A percentile compares a stretch with the other conserved stretches of the same genome.
Evolutionary conservation across 1,140 invertebrate species (phyloP).

Genomic region (Drosophila bipectinata): DNA sequence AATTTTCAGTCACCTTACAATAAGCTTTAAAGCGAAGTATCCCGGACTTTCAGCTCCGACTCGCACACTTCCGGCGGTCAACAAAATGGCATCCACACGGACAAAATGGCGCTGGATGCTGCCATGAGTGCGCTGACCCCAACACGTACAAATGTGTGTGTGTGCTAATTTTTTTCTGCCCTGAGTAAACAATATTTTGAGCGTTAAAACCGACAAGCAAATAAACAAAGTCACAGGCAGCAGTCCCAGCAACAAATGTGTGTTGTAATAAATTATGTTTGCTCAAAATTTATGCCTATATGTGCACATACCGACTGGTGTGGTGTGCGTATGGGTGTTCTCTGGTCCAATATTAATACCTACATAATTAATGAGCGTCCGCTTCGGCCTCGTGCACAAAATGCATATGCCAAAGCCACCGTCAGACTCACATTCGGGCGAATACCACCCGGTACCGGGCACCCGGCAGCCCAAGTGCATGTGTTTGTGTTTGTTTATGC

Average conservation of each 20-base stretch:
- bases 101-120: conserved; percentile 63
- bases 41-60: neutral
- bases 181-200: conserved; percentile 62
- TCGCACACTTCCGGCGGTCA: conserved; percentile 2
- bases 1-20: too few species aligned
- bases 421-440: conserved; percentile 19
- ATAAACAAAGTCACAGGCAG: conserved; percentile 66
- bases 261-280: conserved; percentile 80
- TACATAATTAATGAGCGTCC: conserved; percentile 67
- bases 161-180: conserved; percentile 36
- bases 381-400: conserved; percentile 67
- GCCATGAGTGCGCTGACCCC: conserved; percentile 66
- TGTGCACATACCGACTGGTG: conserved; percentile 8
- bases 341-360: conserved; percentile 52
- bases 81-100: conserved; percentile 50
- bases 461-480: conserved; percentile 2
- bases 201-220: conserved; percentile 74
- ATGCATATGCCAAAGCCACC: conserved; percentile 70
- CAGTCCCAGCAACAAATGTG: conserved; percentile 53
- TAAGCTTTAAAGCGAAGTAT: too few species aligned
- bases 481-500: conserved; percentile 59
- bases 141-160: conserved; percentile 26
- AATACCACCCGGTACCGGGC: neutral
- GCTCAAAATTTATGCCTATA: conserved; percentile 71
- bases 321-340: conserved; percentile 27